These are phyloP conservation scores for Eulemur mongoz DNA, from an alignment of 2,797 vertebrate species.

Conservation along the genomic window DNA sequence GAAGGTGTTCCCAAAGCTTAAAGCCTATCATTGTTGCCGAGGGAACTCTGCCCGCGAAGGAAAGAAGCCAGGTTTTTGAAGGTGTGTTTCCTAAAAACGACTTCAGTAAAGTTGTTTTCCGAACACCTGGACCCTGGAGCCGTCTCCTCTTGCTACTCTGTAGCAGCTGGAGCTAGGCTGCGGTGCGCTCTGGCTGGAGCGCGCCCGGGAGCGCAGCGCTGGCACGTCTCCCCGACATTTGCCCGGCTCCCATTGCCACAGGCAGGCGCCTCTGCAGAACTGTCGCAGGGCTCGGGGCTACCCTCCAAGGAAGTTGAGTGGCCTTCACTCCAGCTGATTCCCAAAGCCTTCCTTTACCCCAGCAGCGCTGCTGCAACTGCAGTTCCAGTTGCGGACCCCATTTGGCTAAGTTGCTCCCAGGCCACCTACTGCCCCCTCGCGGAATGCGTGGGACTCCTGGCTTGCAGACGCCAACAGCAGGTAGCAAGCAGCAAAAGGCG, in stretches of 20 bases:
- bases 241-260: neutral
- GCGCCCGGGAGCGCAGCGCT: neutral
- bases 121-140: neutral
- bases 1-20: neutral
- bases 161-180: neutral
- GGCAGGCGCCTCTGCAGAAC: slow-evolving; percentile 7
- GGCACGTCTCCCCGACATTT: neutral
- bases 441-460: neutral
- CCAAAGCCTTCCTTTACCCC: neutral
- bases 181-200: neutral
- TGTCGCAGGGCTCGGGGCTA: neutral
- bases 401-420: neutral
- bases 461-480: neutral
- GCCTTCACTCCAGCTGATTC: neutral
- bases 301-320: neutral
- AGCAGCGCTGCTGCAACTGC: neutral
- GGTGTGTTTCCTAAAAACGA: neutral
- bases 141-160: neutral
- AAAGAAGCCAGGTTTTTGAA: neutral
- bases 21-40: neutral
- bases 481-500: slow-evolving; percentile 21
- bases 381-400: neutral
- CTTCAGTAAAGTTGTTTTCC: slow-evolving; percentile 52
- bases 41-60: neutral
- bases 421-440: slow-evolving; percentile 25